phyloP scores from a whole-genome alignment of 2,888 invertebrate genomes.

The Petrolisthes cinctipes region DNA sequence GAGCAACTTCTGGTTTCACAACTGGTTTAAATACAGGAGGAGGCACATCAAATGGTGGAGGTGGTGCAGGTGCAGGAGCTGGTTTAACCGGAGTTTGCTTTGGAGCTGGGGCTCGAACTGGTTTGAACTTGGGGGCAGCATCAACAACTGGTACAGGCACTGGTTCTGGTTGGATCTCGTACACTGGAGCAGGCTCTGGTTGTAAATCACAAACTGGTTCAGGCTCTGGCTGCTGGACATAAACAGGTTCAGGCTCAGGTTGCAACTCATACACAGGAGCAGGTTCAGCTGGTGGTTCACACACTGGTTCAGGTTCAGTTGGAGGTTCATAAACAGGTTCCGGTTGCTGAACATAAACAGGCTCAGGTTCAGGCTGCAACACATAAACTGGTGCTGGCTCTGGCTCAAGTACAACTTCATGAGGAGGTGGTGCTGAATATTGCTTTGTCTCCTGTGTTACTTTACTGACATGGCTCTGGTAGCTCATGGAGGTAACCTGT shows the following conservation, averaged over 20 bases:
- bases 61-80: conserved; percentile 38
- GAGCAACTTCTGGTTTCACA: conserved; percentile 16
- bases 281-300: conserved; percentile 18
- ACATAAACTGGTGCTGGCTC: conserved; percentile 29
- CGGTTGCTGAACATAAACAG: conserved; percentile 19
- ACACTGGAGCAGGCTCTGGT: conserved; percentile 39
- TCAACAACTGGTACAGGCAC: conserved; percentile 13
- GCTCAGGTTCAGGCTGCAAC: conserved; percentile 22
- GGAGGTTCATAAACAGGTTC: conserved; percentile 18
- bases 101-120: conserved; percentile 45
- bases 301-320: conserved; percentile 20
- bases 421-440: conserved; percentile 3
- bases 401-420: conserved; percentile 8
- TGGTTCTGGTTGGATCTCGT: conserved; percentile 22
- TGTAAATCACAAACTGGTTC: conserved; percentile 27
- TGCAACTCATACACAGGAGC: conserved; percentile 24
- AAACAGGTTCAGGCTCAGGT: conserved; percentile 25
- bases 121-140: conserved; percentile 34
- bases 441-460: conserved; percentile 3
- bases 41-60: conserved; percentile 54
- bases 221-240: conserved; percentile 4
- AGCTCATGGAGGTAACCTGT: conserved; percentile 39
- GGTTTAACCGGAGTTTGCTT: conserved; percentile 27
- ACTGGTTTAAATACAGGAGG: conserved; percentile 20
- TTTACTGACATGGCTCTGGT: conserved; percentile 22